Base-by-base conservation (phyloP, 2,113 vertebrate species). In the Callocephalon fimbriatum region DNA sequence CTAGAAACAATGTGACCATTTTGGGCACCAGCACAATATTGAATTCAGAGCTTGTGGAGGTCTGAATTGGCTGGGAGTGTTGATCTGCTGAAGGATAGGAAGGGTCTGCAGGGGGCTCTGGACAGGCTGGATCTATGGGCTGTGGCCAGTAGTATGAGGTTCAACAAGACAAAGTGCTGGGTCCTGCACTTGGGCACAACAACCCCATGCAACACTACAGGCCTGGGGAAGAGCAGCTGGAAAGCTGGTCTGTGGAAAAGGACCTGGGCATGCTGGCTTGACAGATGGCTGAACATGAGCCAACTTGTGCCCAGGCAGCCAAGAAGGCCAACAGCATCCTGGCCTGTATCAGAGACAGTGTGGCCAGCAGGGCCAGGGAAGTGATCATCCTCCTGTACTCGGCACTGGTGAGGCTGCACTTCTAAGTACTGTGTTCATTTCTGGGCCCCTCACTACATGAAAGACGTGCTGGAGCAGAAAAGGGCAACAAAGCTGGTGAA, bases 351-450 rank as follows among this genome's bases (percentile, higher is more conserved):
- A 58, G 54, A 14, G 20, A n/a, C 12, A 58, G 54, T n/a, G 32
- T n/a, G 32, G 31, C 31, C 31, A 56, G 54, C 31, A 56, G 19
- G 12, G 54, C 20, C 19, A 58, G 54, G 12, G 32, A 32, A 58
- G 20, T 15, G 18, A 56, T 37, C 4, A 2, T 10, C 10, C 25
- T 54, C 17, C 26, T 71, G 48, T 2, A 1, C 40, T 35, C 1
- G 2, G 63, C 40, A 63, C 29, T 77, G 63, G 17, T 35, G 72
- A 54, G 35, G 54, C 62, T 29, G 14, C 48, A 37, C 26, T 42
- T 56, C 26, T 4, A 27, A 27, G 37, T 27, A 6, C 35, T 63
- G 65, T 10, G 17, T 4, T 63, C 48, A 16, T 42, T 6, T 50
- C 31, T 37, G 29, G 31, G 40, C 14, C 25, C 42, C 35, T 71